Evolutionary conservation across 2,888 invertebrate species (phyloP).

Genomic region (Poecilobothrus nobilitatus): DNA sequence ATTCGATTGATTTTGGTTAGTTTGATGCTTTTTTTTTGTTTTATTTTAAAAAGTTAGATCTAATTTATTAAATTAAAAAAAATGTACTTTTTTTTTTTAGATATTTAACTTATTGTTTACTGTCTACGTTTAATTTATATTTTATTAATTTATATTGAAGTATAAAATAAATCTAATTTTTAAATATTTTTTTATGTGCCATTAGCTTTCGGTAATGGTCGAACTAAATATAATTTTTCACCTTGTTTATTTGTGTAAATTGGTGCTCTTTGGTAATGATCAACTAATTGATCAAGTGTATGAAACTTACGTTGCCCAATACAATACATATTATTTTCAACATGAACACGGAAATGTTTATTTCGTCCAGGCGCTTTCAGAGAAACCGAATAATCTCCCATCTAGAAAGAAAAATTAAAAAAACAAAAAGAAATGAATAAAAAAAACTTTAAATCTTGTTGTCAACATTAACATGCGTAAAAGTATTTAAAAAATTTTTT

Average conservation of each 20-base stretch:
- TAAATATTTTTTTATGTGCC: slow-evolving; percentile 38
- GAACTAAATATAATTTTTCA: slow-evolving; percentile 93
- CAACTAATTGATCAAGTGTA: slow-evolving; percentile 89
- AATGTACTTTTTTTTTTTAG: neutral
- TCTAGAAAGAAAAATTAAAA: slow-evolving; percentile 52
- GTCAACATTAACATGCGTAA: neutral
- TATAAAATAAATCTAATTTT: slow-evolving; percentile 2
- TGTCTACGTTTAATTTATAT: slow-evolving; percentile 11
- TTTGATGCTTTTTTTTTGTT: neutral
- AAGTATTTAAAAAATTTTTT: neutral
- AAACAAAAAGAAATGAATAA: neutral
- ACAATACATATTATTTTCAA: slow-evolving; percentile 83
- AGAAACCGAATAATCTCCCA: slow-evolving; percentile 97
- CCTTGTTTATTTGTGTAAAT: slow-evolving; percentile 97
- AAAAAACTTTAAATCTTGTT: neutral
- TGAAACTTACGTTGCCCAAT: slow-evolving; percentile 98
- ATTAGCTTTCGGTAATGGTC: slow-evolving; percentile 70
- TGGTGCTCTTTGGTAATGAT: slow-evolving; percentile 97
- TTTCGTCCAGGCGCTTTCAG: slow-evolving; percentile 95
- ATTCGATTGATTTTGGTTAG: slow-evolving; percentile 1
- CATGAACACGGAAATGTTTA: slow-evolving; percentile 98
- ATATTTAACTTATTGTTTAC: neutral
- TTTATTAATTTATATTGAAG: slow-evolving; percentile 2
- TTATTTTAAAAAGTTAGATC: neutral
- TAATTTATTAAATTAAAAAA: neutral